These are phyloP conservation scores for Acronicta aceris DNA, from an alignment of 2,888 invertebrate species.

Conservation along the genomic window DNA sequence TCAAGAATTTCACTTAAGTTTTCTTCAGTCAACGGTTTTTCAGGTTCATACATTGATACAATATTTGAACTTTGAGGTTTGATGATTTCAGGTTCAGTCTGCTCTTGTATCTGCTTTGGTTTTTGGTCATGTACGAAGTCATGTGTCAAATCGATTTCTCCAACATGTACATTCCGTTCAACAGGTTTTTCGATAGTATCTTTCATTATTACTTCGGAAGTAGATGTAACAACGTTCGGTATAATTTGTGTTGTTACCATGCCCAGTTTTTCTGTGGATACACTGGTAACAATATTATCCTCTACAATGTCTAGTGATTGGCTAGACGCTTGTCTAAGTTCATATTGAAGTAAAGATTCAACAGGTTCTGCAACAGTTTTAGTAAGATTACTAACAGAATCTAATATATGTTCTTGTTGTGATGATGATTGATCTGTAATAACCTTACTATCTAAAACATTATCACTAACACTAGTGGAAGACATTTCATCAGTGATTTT, in stretches of 20 bases:
- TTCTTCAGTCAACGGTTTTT: slow-evolving; percentile 52
- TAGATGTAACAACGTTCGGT: slow-evolving; percentile 14
- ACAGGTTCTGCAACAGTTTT: slow-evolving; percentile 3
- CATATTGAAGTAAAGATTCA: neutral
- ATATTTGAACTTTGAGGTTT: neutral
- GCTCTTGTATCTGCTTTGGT: neutral
- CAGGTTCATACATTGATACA: neutral
- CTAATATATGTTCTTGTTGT: slow-evolving; percentile 23
- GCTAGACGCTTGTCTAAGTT: neutral
- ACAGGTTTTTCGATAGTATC: slow-evolving; percentile 11
- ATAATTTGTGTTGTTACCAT: slow-evolving; percentile 12
- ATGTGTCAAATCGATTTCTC: slow-evolving; percentile 1
- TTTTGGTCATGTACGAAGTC: neutral
- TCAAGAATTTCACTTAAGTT: slow-evolving; percentile 74
- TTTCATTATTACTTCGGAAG: slow-evolving; percentile 1
- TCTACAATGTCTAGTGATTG: slow-evolving; percentile 1
- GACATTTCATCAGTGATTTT: slow-evolving; percentile 69
- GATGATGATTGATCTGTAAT: slow-evolving; percentile 16
- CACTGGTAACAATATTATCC: neutral
- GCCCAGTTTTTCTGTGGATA: slow-evolving; percentile 7
- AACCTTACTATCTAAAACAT: slow-evolving; percentile 43
- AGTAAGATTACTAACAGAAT: slow-evolving; percentile 6
- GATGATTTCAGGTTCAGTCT: neutral
- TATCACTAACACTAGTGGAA: slow-evolving; percentile 62
- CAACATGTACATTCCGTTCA: slow-evolving; percentile 1